Evolutionary conservation across 2,113 vertebrate genomes (phyloP), one percentile per base, ranked within the genome.

Genomic region (Corythoichthys intestinalis): DNA sequence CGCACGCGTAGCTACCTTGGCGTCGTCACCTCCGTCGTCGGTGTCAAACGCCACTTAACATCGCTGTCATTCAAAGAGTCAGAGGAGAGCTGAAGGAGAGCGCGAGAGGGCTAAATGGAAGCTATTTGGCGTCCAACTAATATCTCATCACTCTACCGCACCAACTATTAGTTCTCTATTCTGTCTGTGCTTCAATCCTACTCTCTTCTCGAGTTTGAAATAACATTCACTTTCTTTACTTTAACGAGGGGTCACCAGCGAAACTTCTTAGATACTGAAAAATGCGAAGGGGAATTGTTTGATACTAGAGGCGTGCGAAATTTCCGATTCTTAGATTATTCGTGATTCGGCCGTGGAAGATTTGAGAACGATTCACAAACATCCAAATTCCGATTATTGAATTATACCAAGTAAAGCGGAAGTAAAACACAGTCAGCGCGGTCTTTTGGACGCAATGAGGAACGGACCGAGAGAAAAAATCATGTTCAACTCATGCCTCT

Each of bases 21-120:
- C 80, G 80, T 71, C 85, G 87, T 91, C 89, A 91, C 86, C 87
- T 86, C 86, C 82, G 86, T 89, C 87, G 90, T 87, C 77, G 87
- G 88, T 92, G 92, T 93, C 92, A 93, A 93, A 93, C 87, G 90
- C 88, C 91, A 91, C 91, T 93, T 93, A 93, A 92, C 92, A 91
- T 91, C 87, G 79, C 90, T 92, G 92, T 92, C 92, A 91, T 90
- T 93, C 92, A 93, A 74, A 73, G 75, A 82, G 77, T 87, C 87
- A 86, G 90, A 92, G 89, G 88, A 91, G 90, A 91, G 79, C 83
- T 89, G 87, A 91, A 93, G 90, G 87, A 88, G 86, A 85, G 79
- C 76, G 71, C 14, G 70, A 56, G 58, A 70, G 77, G 60, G 70
- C 68, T 69, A 82, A 82, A 81, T 76, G 69, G 77, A 65, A 70